phyloP scores from a whole-genome alignment of 1,140 invertebrate species.

The Potamilus streckersoni region DNA sequence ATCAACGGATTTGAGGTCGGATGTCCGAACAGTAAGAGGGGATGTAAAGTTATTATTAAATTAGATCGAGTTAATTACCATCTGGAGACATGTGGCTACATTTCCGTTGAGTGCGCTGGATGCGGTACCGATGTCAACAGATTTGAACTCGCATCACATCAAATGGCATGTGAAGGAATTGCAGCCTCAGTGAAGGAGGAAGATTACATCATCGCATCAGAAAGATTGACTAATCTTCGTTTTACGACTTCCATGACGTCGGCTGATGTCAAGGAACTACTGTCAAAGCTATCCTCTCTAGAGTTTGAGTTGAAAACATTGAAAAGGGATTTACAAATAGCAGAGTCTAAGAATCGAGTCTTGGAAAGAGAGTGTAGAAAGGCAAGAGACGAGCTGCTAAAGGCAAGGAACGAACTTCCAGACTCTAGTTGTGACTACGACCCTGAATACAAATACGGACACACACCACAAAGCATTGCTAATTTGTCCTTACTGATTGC shows the following conservation, averaged over 20 bases:
- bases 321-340: slow-evolving; percentile 49
- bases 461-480: slow-evolving; percentile 50
- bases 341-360: slow-evolving; percentile 50
- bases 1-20: slow-evolving; percentile 55
- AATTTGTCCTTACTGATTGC: slow-evolving; percentile 57
- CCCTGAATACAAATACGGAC: slow-evolving; percentile 54
- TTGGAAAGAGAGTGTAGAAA: slow-evolving; percentile 49
- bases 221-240: slow-evolving; percentile 14
- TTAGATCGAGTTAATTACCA: slow-evolving; percentile 51
- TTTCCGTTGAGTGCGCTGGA: slow-evolving; percentile 53
- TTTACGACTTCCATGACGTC: slow-evolving; percentile 29
- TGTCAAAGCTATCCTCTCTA: slow-evolving; percentile 44
- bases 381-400: slow-evolving; percentile 45
- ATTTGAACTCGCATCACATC: slow-evolving; percentile 53
- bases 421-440: slow-evolving; percentile 52
- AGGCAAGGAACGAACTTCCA: slow-evolving; percentile 45
- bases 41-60: slow-evolving; percentile 52
- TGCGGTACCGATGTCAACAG: slow-evolving; percentile 48
- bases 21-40: slow-evolving; percentile 48
- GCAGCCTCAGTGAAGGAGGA: slow-evolving; percentile 40
- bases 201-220: background rate
- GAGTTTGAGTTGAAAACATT: slow-evolving; percentile 51
- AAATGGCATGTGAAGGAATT: slow-evolving; percentile 56
- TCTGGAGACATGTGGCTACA: slow-evolving; percentile 46
- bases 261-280: slow-evolving; percentile 38